phyloP scores from a whole-genome alignment of 2,113 vertebrate genomes.

The Megaceryle torquata region DNA sequence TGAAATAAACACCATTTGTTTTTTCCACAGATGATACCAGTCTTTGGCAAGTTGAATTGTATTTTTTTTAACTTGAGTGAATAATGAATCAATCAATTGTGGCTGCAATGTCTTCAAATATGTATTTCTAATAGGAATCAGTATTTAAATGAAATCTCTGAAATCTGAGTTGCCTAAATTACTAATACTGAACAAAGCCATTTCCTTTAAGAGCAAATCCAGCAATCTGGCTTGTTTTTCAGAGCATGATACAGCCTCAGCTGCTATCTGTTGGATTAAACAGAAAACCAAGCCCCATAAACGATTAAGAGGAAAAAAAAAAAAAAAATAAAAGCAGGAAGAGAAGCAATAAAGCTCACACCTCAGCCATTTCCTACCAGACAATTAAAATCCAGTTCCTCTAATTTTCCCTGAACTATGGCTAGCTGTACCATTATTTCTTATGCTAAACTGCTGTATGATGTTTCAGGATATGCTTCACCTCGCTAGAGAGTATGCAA shows the following conservation, averaged over 20 bases:
- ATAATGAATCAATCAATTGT: not conserved
- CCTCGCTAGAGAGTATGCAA: fast-evolving
- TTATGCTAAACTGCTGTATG: not conserved
- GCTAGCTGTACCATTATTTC: not conserved
- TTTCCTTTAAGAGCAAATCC: not conserved
- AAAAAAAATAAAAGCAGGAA: not conserved
- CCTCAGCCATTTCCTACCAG: not conserved
- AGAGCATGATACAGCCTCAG: fast-evolving
- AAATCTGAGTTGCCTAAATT: not conserved
- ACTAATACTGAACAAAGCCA: not conserved
- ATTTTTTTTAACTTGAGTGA: not conserved
- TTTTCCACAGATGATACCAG: not conserved
- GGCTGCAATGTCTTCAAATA: not conserved
- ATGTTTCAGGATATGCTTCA: not conserved
- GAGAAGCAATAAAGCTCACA: not conserved
- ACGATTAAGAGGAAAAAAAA: not conserved
- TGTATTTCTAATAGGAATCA: not conserved
- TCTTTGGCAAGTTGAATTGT: not conserved
- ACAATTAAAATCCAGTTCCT: not conserved
- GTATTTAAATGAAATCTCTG: not conserved
- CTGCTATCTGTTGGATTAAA: not conserved
- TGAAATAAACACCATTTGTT: constrained; percentile 1
- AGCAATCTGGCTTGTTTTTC: not conserved
- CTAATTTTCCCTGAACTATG: not conserved
- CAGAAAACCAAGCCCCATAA: not conserved